Evolutionary conservation across 2,888 invertebrate species (phyloP), one percentile per base, ranked within the genome.

Genomic region (Nebria salina): DNA sequence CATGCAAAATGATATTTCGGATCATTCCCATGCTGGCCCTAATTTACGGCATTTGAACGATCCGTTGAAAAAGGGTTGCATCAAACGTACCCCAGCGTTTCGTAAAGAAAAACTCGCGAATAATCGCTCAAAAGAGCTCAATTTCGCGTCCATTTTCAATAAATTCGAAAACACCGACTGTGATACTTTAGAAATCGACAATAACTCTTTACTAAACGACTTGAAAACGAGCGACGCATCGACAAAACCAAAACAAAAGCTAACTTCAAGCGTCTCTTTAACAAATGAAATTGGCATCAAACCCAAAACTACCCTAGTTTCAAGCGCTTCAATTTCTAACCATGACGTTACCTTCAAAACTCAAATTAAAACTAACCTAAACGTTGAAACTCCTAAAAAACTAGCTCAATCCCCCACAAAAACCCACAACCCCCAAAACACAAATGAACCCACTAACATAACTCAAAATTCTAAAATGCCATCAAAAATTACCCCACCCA

Each of bases 51-150:
- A 89, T 82, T 82, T 87, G 15, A 90, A 89, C 84, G 90, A 90
- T 84, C 90, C 90, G 7, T 83, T 86, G 2, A 89, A 88, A 84
- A 87, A 86, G 64, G 89, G 89, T 82, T 85, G 85, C 76, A 91
- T 92, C n/a, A 91, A 91, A 85, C 86, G 92, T 76, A 91, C 90
- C 42, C 92, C 91, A 9, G 92, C 92, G 1, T 92, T 92, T 85
- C 87, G 92, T 68, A 87, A 90, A 79, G 91, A 91, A 83, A 90
- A 86, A 66, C 25, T 20, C 15, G 43, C 70, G 0, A 79, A 74
- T 66, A 70, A 54, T 54, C 54, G 54, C 54, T 26, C 68, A 68
- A 68, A 68, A 20, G 68, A 68, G 68, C 68, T 68, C 6, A 25
- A 20, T 25, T 68, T 68, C 13, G 68, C 20, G 4, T 20, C 25